Percentiles rank a stretch among this genome's conserved stretches.
Evolutionary conservation across 2,113 vertebrate species (phyloP).

Genomic region (Acrocephalus kingi): DNA sequence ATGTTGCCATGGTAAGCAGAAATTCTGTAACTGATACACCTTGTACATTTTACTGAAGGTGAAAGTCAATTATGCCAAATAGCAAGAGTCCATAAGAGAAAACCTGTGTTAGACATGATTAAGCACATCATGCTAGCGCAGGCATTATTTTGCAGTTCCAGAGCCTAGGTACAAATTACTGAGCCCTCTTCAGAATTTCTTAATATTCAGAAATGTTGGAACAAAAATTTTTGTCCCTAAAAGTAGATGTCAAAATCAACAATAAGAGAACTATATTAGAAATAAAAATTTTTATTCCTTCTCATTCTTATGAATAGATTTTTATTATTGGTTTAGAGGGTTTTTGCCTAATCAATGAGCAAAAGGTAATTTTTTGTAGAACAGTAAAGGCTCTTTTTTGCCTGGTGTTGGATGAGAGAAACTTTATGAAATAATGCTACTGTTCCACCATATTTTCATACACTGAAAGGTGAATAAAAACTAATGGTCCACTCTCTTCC

Average conservation of each 20-base stretch:
- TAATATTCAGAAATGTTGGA: neutral
- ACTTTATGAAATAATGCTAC: neutral
- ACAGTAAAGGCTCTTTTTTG: neutral
- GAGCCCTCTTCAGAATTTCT: neutral
- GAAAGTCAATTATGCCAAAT: neutral
- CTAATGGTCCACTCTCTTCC: neutral
- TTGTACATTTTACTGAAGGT: neutral
- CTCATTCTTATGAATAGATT: neutral
- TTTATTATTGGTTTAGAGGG: neutral
- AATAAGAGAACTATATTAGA: neutral
- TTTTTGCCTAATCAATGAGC: neutral
- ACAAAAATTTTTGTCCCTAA: neutral
- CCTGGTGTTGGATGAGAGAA: neutral
- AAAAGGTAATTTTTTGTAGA: neutral
- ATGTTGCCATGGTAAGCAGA: slow-evolving; percentile 96
- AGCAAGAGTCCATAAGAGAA: neutral
- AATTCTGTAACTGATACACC: neutral
- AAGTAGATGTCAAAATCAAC: neutral
- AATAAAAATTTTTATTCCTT: neutral
- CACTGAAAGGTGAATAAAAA: neutral
- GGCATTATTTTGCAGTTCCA: neutral
- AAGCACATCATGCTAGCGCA: neutral
- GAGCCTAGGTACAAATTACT: neutral
- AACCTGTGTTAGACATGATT: neutral
- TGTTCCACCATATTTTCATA: neutral